Conservation (phyloP, 2,113 vertebrate species). For the Tupaia chinensis region DNA sequence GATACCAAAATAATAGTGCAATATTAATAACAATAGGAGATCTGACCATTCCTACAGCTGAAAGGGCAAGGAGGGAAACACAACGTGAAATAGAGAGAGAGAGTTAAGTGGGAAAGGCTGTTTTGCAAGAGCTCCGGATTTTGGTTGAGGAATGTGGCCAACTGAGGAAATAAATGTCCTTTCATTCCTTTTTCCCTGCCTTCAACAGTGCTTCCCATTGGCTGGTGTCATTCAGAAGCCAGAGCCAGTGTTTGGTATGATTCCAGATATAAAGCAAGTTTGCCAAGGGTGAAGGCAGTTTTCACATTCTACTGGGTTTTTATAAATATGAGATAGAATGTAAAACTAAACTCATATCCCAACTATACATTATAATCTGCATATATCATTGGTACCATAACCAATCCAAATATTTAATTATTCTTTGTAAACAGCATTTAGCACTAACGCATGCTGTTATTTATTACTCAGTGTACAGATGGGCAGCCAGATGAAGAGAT, state of each 20-base stretch:
- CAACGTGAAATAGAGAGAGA: neutral
- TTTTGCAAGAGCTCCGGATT: neutral
- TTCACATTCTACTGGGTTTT: neutral
- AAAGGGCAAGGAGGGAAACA: neutral
- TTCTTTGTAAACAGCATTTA: neutral
- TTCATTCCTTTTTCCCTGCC: rapidly evolving
- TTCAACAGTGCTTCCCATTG: neutral
- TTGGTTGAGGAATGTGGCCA: neutral
- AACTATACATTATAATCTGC: neutral
- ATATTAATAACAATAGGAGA: neutral
- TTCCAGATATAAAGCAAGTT: neutral
- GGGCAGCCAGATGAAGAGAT: too few relatives aligned
- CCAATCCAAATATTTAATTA: neutral
- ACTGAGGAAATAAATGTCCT: neutral
- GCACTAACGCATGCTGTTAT: neutral
- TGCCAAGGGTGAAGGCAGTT: neutral
- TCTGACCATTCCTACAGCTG: neutral
- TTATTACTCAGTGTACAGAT: too few relatives aligned
- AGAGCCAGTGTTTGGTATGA: neutral
- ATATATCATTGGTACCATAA: neutral
- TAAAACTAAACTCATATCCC: neutral
- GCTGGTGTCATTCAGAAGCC: neutral
- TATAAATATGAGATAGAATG: neutral
- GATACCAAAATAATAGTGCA: neutral
- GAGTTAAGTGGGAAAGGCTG: neutral